Percentiles rank a stretch among this genome's conserved stretches.
These are phyloP conservation scores for Hydropotes inermis DNA, from an alignment of 2,113 vertebrate species.

Conservation along the genomic window DNA sequence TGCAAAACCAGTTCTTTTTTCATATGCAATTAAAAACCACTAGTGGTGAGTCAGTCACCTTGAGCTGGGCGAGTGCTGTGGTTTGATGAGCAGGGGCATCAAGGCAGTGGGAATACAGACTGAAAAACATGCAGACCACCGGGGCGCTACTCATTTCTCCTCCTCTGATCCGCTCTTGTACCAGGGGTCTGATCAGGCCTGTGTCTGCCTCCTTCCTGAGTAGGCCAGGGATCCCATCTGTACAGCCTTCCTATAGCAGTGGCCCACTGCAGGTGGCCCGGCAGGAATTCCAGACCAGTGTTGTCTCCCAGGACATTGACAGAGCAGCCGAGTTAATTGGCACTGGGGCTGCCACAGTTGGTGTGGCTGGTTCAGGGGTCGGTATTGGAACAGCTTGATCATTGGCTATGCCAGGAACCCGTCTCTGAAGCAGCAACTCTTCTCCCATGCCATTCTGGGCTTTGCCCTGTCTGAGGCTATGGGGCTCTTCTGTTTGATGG, in stretches of 20 bases:
- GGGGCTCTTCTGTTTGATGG: conserved; percentile 89
- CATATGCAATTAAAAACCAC: background rate
- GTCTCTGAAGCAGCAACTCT: conserved; percentile 88
- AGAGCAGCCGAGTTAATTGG: conserved; percentile 87
- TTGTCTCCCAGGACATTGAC: conserved; percentile 81
- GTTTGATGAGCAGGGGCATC: too few species aligned
- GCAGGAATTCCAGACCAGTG: conserved; percentile 80
- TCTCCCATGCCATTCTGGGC: conserved; percentile 87
- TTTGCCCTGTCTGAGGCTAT: conserved; percentile 88
- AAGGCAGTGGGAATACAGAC: too few species aligned
- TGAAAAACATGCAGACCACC: too few species aligned
- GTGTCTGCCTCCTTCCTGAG: conserved; percentile 76
- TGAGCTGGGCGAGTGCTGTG: too few species aligned
- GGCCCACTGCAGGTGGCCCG: conserved; percentile 64
- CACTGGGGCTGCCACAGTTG: conserved; percentile 85
- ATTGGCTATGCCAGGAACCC: conserved; percentile 89
- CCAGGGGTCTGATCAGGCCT: conserved; percentile 81
- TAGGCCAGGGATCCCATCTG: conserved; percentile 68
- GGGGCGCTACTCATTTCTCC: too few species aligned
- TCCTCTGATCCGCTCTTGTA: conserved; percentile 77
- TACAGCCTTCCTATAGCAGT: conserved; percentile 56
- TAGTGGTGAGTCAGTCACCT: background rate
- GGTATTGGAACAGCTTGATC: conserved; percentile 87
- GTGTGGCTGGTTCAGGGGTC: conserved; percentile 86
- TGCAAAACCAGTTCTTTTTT: background rate